These are phyloP conservation scores for Bothrops jararaca DNA, from an alignment of 2,113 vertebrate genomes.

Conservation along the genomic window DNA sequence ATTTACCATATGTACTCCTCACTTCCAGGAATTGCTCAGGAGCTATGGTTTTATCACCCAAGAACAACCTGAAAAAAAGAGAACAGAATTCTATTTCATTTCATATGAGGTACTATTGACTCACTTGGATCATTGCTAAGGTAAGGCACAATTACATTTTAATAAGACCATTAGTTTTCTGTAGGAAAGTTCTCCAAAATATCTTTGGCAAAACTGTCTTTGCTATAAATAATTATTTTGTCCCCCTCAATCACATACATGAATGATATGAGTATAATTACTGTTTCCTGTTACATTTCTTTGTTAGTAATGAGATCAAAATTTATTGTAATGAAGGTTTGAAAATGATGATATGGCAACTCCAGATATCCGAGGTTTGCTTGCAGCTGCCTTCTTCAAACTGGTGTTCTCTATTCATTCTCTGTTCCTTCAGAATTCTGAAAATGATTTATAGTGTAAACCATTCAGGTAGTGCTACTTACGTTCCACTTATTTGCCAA, in stretches of 20 bases:
- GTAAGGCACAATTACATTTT: constrained; percentile 22
- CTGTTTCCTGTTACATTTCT: neutral
- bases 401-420: neutral
- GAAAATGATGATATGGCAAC: neutral
- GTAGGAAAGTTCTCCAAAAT: constrained; percentile 17
- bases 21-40: neutral
- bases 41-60: neutral
- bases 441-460: neutral
- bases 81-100: constrained; percentile 16
- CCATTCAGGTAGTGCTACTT: neutral
- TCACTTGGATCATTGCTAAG: neutral
- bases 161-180: neutral
- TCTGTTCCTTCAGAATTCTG: neutral
- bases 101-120: neutral
- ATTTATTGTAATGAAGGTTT: neutral
- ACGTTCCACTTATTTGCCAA: neutral
- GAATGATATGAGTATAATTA: neutral
- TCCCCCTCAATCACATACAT: neutral
- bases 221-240: constrained; percentile 17
- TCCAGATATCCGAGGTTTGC: neutral
- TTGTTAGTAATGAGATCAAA: neutral
- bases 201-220: neutral
- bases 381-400: neutral
- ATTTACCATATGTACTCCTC: neutral
- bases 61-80: neutral